Conservation (phyloP, 2,888 invertebrate genomes). For the Trichogramma dendrolimi region DNA sequence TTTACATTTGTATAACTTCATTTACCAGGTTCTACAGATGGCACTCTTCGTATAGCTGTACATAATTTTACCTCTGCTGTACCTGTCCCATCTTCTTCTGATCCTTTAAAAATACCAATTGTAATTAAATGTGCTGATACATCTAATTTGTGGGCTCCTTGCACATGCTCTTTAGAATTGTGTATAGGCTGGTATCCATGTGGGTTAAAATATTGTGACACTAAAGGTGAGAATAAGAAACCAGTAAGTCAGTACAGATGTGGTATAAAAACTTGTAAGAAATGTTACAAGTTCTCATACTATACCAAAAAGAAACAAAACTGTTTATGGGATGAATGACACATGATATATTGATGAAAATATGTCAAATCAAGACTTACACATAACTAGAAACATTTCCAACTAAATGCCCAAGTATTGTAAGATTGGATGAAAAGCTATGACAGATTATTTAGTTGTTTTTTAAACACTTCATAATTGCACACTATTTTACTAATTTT, state of each 20-base stretch:
- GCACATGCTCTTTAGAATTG: constrained; percentile 79
- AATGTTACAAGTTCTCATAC: constrained; percentile 84
- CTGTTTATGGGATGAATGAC: constrained; percentile 78
- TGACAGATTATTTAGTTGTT: too few relatives aligned
- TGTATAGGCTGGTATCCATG: constrained; percentile 96
- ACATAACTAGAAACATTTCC: constrained; percentile 6
- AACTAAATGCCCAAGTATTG: constrained; percentile 6
- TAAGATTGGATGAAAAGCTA: too few relatives aligned
- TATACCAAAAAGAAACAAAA: constrained; percentile 78
- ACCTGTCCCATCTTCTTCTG: constrained; percentile 44
- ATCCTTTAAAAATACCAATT: constrained; percentile 40
- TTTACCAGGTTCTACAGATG: constrained; percentile 64
- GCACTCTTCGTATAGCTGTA: constrained; percentile 68
- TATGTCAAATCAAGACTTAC: constrained; percentile 11
- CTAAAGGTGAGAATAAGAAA: constrained; percentile 65
- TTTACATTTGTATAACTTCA: not conserved
- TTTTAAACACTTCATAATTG: too few relatives aligned
- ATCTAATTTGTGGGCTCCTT: constrained; percentile 67
- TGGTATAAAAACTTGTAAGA: constrained; percentile 91
- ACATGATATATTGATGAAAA: constrained; percentile 28
- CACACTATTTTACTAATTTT: too few relatives aligned
- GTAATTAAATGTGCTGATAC: constrained; percentile 62
- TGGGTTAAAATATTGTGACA: constrained; percentile 90
- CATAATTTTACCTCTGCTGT: constrained; percentile 65
- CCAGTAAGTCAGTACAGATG: constrained; percentile 76